Conservation (phyloP, 2,113 vertebrate genomes). For the Malurus alboscapulatus region DNA sequence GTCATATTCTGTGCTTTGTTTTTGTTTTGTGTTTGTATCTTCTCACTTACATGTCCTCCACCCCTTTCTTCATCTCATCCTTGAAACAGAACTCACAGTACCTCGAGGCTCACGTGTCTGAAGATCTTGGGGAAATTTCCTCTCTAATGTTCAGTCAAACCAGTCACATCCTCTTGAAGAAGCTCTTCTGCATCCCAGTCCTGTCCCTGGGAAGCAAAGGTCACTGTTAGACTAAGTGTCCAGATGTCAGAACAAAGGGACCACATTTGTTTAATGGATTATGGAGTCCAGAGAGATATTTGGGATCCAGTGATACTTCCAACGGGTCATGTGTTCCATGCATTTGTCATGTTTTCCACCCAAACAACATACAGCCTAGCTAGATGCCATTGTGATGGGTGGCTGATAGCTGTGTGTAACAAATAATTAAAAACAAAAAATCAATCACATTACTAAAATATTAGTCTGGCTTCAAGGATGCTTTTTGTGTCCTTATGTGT, state of each 20-base stretch:
- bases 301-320: conserved; percentile 14
- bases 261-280: conserved; percentile 28
- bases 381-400: neutral
- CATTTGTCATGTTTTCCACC: neutral
- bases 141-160: neutral
- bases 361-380: neutral
- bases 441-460: neutral
- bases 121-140: neutral
- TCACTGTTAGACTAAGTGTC: neutral
- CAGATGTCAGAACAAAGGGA: conserved; percentile 30
- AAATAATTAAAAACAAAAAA: neutral
- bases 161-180: neutral
- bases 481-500: neutral
- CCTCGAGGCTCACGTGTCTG: neutral
- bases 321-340: neutral
- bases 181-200: neutral
- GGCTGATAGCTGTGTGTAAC: neutral
- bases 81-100: neutral
- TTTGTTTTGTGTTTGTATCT: neutral
- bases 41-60: neutral
- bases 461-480: neutral
- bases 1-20: neutral
- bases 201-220: conserved; percentile 42
- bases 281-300: conserved; percentile 13
- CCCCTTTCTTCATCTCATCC: neutral